These are phyloP conservation scores for Abramis brama DNA, from an alignment of 2,113 vertebrate species.

Conservation along the genomic window DNA sequence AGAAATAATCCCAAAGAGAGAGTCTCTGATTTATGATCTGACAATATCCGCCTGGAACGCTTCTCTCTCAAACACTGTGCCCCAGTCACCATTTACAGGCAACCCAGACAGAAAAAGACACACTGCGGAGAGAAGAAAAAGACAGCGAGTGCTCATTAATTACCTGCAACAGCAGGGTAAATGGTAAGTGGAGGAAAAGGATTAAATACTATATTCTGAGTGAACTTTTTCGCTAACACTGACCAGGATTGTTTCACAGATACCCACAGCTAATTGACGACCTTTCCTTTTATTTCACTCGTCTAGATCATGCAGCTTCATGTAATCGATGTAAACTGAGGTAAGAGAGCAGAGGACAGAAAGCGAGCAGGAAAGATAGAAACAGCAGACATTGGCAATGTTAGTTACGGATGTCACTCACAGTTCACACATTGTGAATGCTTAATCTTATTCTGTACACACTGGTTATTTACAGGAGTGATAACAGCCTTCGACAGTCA, in stretches of 20 bases:
- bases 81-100: slow-evolving; percentile 36
- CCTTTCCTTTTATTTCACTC: neutral
- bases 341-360: neutral
- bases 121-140: neutral
- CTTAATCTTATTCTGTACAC: neutral
- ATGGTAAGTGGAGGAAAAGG: neutral
- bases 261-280: neutral
- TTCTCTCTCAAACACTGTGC: slow-evolving; percentile 13
- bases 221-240: neutral
- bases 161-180: slow-evolving; percentile 22
- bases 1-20: slow-evolving; percentile 42
- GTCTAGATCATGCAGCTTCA: neutral
- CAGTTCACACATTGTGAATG: neutral
- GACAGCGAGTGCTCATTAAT: slow-evolving; percentile 30
- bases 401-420: neutral
- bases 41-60: slow-evolving; percentile 23
- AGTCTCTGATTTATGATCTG: slow-evolving; percentile 46
- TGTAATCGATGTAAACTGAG: neutral
- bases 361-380: too few relatives aligned
- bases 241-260: slow-evolving; percentile 9
- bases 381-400: neutral
- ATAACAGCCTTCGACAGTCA: too few relatives aligned
- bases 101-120: slow-evolving; percentile 22
- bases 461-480: neutral
- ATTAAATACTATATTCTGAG: neutral